These are phyloP conservation scores for Pantherophis alleghaniensis DNA, from an alignment of 2,797 vertebrate species.

Conservation along the genomic window DNA sequence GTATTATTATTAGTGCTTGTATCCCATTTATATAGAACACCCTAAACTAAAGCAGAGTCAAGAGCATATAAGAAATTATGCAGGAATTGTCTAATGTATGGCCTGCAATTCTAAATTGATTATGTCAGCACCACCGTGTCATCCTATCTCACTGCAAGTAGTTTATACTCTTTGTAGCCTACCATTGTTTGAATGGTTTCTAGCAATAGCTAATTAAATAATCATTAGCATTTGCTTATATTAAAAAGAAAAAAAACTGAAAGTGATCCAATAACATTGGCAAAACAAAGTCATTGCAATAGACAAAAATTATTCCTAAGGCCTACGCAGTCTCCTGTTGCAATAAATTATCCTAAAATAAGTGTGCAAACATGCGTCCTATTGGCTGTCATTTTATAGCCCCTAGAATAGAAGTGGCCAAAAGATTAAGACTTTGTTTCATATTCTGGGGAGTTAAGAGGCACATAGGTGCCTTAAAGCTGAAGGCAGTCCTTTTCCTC, in stretches of 20 bases:
- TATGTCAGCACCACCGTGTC: not conserved
- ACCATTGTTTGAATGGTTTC: not conserved
- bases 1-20: not conserved
- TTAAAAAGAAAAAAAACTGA: not conserved
- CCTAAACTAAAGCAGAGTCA: not conserved
- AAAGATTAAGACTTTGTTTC: not conserved
- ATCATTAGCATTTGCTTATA: not conserved
- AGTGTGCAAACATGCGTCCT: not conserved
- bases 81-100: not conserved
- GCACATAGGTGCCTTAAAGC: not conserved
- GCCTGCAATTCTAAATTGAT: not conserved
- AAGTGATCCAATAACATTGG: not conserved
- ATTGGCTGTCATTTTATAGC: not conserved
- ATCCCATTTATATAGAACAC: not conserved
- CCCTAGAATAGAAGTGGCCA: not conserved
- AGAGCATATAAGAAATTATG: not conserved
- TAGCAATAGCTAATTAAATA: not conserved
- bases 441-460: not conserved
- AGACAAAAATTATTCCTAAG: not conserved
- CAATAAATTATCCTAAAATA: not conserved
- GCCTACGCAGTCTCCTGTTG: not conserved
- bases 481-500: not conserved
- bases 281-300: not conserved
- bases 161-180: not conserved
- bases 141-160: not conserved